Base-by-base conservation (phyloP, 2,888 invertebrate genomes). In the Drosophila parthenogenetica region DNA sequence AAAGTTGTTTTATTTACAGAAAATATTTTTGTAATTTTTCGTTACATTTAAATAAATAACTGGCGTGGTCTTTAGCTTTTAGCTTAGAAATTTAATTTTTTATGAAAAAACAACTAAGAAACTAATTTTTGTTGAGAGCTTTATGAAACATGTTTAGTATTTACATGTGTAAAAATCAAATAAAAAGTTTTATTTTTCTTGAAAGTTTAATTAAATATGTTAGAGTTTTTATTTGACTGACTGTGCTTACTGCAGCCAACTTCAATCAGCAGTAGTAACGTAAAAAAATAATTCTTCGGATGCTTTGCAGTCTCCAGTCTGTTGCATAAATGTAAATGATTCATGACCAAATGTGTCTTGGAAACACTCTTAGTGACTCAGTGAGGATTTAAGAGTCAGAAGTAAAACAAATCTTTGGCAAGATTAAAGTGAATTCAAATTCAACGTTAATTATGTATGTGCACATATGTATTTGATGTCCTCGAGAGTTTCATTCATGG, bases 351-450 rank as follows among this genome's bases (percentile, higher is more conserved):
- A 73, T 49, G n/a, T 42, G 54, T 40, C 11, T 25, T 49, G 53
- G 48, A 60, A 64, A 63, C 60, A 61, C 68, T 25, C 22, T 45
- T 14, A 42, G 42, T 19, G 17, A 43, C 51, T 42, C n/a, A 22
- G 51, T 51, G 25, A 37, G 49, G 64, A 68, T 69, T 58, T 17
- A 29, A 16, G 55, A 54, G 48, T 40, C 45, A 57, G 39, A 61
- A 64, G 70, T 50, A 69, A 68, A 67, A 62, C 77, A 69, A 74
- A 71, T 79, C 77, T 59, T 46, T 62, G 71, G 39, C 45, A 71
- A 81, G 81, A 81, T 81, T 81, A 81, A 81, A 81, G 81, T 66
- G 75, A 81, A 81, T 81, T 58, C 77, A 58, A 69, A 74, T 62
- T 69, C 77, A 45, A 57, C 75, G 68, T 77, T 81, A 81, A 81